Percentiles rank a stretch among this genome's conserved stretches.
Conservation (phyloP, 2,797 vertebrate species). For the Sebastes minor region DNA sequence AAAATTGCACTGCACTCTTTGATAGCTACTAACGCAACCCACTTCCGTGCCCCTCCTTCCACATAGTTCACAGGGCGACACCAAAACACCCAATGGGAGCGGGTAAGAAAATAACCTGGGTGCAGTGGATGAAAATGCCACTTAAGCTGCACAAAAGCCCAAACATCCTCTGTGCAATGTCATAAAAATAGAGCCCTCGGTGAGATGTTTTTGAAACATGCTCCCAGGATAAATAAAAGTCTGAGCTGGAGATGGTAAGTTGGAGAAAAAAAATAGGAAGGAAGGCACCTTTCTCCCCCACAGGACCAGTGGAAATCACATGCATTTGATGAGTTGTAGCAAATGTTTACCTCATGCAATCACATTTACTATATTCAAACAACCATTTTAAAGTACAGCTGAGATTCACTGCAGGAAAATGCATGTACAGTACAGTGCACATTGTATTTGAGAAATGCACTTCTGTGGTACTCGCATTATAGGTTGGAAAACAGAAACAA, state of each 20-base stretch:
- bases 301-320: background rate
- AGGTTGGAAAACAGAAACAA: background rate
- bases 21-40: conserved; percentile 20
- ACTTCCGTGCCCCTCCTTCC: conserved; percentile 24
- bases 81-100: conserved; percentile 17
- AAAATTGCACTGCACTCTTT: conserved; percentile 29
- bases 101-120: conserved; percentile 42
- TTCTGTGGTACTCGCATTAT: background rate
- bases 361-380: background rate
- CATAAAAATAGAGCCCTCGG: conserved; percentile 26
- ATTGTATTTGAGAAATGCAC: background rate
- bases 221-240: conserved; percentile 6
- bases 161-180: background rate
- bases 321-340: background rate
- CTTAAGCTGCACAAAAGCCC: conserved; percentile 16
- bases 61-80: conserved; percentile 1
- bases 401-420: background rate
- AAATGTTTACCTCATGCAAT: background rate
- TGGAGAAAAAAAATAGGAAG: background rate
- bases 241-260: background rate
- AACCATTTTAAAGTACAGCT: background rate
- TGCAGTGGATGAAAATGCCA: conserved; percentile 31
- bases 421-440: background rate
- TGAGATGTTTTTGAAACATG: conserved; percentile 12
- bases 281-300: background rate